Base-by-base conservation (phyloP, 1,140 invertebrate species). In the Pissodes strobi region DNA sequence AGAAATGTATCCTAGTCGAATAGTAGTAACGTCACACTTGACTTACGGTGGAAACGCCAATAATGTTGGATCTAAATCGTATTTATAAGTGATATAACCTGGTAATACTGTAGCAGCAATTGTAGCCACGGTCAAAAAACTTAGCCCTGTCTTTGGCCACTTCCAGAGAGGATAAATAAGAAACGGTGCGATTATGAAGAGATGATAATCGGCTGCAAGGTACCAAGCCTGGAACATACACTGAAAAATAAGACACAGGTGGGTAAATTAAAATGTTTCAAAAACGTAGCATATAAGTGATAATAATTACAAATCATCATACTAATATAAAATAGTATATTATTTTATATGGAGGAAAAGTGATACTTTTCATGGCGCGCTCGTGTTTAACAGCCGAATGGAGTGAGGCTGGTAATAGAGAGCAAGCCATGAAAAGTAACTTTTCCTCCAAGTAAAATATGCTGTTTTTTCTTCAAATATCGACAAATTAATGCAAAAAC, bases 181-280 rank as follows among this genome's bases (percentile, higher is more conserved):
- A 15, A 92, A 77, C 0, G 91, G 88, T 15, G 90, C 88, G 1
- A 93, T 75, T 63, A 92, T 81, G 76, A 92, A 93, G 55, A 94
- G 81, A 75, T 94, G 92, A 39, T 92, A 92, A 74, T 95, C 92
- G 55, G 91, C 91, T 3, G 92, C 88, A 49, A 96, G 79, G 71
- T 94, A 95, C 93, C 93, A 96, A 0, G 91, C 89, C 83, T 92
- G 91, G 48, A 90, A 90, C 85, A 95, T 90, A 73, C 93, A 95
- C 91, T 93, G 77, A 53, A 75, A 74, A 38, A 34, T 51, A 39
- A 30, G 49, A 22, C 25, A 10, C 4, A 2, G 19, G 17, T 48
- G 8, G 9, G n/a, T 48, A 6, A 48, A 39, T 39, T 39, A n/a
- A n/a, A n/a, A n/a, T n/a, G n/a, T 39, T 3, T n/a, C n/a, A 39